Base-by-base conservation (phyloP, 2,113 vertebrate genomes). In the Anoura caudifer region DNA sequence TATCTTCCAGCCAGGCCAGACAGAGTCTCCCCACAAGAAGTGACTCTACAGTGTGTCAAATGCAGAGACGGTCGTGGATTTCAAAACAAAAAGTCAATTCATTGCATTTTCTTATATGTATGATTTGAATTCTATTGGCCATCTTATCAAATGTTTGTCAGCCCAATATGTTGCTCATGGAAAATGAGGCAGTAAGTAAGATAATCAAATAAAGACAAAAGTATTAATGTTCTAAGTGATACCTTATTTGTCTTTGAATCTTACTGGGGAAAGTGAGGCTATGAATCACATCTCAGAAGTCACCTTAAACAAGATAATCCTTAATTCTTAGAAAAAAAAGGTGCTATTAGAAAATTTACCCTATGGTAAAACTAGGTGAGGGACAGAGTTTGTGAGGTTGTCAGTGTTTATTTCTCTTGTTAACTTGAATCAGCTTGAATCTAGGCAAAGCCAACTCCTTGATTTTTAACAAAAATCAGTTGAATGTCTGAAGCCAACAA, bases 1-100 rank as follows among this genome's bases (percentile, higher is more conserved):
- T 76, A 83, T 97, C 54, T 98, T 97, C 69, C 65, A 63, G 14
- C 95, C 93, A 0, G 95, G 97, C 5, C 97, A 87, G 97, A 96
- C 54, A 91, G 93, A 91, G 93, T 67, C 69, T 70, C 94, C 94
- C 91, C 98, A 98, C 90, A 97, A 63, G 96, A 98, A 98, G 72
- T 98, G 98, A 98, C 19, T 41, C 20, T 45, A 0, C 0, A 26
- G 72, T n/a, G 0, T 41, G 15, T 14, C 89, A 91, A 82, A 80
- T 65, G 5, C 14, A 56, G 50, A 73, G 50, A 52, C 16, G 45
- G 70, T 10, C 41, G 33, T 50, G 38, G 63, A 26, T 84, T 72
- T 81, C 47, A 43, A 77, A 77, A 83, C 13, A 82, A 33, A 81
- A 87, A n/a, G 38, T 73, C 72, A 69, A 11, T 13, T 47, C 26